These are phyloP conservation scores for Syngnathoides biaculeatus DNA, from an alignment of 2,113 vertebrate species.

Conservation along the genomic window DNA sequence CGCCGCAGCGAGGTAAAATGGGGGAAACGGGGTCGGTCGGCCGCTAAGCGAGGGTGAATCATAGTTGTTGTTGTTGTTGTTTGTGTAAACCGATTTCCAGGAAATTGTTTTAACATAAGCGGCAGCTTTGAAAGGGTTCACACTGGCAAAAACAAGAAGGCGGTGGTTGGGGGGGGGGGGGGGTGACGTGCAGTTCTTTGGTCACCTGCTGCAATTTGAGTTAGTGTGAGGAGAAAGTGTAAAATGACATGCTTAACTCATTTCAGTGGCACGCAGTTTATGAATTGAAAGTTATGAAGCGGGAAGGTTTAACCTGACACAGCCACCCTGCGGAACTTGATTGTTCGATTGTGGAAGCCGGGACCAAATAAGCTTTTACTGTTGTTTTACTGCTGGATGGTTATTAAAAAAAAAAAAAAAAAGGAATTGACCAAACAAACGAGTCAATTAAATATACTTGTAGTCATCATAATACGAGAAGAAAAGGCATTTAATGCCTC, in stretches of 20 bases:
- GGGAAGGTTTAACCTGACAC: not conserved
- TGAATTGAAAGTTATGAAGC: not conserved
- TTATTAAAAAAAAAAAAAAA: too few species aligned
- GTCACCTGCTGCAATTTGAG: not conserved
- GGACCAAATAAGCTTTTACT: not conserved
- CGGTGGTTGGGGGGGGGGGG: too few species aligned
- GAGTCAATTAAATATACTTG: not conserved
- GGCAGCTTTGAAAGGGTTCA: slow-evolving; percentile 16
- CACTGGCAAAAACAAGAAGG: not conserved
- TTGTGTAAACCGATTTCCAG: slow-evolving; percentile 7
- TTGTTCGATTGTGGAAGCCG: too few species aligned
- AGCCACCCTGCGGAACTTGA: not conserved
- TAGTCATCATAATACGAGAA: not conserved
- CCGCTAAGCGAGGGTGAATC: slow-evolving; percentile 28
- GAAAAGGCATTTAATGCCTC: not conserved
- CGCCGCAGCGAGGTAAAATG: slow-evolving; percentile 25
- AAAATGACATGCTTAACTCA: not conserved
- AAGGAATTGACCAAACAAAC: too few species aligned
- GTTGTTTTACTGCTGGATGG: not conserved
- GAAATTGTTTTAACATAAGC: slow-evolving; percentile 26
- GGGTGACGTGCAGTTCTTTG: slow-evolving; percentile 1
- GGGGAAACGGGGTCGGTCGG: not conserved
- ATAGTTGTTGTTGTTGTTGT: not conserved
- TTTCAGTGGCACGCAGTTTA: not conserved
- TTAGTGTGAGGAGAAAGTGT: not conserved